phyloP scores from a whole-genome alignment of 2,113 vertebrate species.

The human region GRCh38 chr4:154882501-154883000 shows the following conservation, averaged over 20 bases:
- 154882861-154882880: background rate
- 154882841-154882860: background rate
- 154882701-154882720: background rate
- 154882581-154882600: background rate
- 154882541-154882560: background rate
- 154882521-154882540: background rate
- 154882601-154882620: background rate
- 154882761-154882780: background rate
- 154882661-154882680: background rate
- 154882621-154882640: background rate
- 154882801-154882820: background rate
- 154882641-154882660: background rate
- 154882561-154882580: background rate
- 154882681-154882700: background rate
- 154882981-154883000: background rate
- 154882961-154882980: background rate
- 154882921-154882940: background rate
- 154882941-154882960: background rate
- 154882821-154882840: background rate
- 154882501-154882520: background rate
- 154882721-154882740: background rate
- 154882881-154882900: background rate
- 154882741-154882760: background rate
- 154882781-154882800: background rate
- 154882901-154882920: background rate